phyloP scores from a whole-genome alignment of 2,797 vertebrate genomes.

The Myotis findleyi region DNA sequence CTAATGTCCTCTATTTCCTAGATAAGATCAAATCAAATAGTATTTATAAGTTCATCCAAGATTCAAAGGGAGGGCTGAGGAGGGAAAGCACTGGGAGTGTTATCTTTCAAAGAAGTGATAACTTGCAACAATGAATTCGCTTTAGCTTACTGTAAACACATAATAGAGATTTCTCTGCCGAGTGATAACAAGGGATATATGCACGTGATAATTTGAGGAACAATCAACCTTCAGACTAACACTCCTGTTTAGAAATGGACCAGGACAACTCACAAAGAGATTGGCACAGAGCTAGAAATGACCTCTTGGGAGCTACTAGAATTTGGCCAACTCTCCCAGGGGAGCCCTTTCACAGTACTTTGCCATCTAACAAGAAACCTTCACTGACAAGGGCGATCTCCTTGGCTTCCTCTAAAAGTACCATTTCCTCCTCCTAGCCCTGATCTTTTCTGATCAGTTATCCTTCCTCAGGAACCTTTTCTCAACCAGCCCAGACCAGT shows the following conservation, averaged over 20 bases:
- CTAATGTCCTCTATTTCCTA: background rate
- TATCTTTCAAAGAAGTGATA: background rate
- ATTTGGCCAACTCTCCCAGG: background rate
- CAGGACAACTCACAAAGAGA: background rate
- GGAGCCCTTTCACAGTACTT: background rate
- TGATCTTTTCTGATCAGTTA: background rate
- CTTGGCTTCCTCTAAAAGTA: background rate
- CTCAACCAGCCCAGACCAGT: background rate
- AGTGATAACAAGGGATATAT: background rate
- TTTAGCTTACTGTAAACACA: background rate
- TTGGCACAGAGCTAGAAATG: background rate
- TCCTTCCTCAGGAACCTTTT: background rate
- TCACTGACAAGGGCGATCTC: accelerated
- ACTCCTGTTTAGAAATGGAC: background rate
- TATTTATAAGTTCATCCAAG: background rate
- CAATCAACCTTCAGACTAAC: conserved; percentile 6
- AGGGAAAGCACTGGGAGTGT: background rate
- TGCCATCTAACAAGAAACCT: background rate
- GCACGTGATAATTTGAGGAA: background rate
- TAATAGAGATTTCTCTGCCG: background rate
- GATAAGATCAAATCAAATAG: conserved; percentile 22
- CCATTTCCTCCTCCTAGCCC: background rate
- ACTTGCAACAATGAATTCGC: background rate
- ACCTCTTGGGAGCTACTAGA: background rate
- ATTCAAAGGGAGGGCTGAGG: background rate